phyloP scores from a whole-genome alignment of 2,888 invertebrate species.

The Acleris emargana region DNA sequence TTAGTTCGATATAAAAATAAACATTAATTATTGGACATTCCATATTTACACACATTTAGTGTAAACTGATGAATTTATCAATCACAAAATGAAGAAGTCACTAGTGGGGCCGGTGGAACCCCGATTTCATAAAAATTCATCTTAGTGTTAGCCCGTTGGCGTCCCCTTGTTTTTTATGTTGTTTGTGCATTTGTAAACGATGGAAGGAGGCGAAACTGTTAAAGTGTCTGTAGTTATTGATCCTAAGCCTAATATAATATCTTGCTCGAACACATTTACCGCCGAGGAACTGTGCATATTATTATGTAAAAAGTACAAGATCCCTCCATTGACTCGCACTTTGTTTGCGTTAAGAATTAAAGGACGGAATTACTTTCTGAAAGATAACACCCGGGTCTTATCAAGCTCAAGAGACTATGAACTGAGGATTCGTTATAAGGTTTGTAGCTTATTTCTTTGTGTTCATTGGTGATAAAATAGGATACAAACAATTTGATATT shows the following conservation, averaged over 20 bases:
- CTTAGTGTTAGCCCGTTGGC: slow-evolving; percentile 59
- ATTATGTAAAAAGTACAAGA: slow-evolving; percentile 88
- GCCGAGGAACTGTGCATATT: slow-evolving; percentile 89
- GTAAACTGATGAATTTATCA: slow-evolving; percentile 11
- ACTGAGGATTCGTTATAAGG: slow-evolving; percentile 92
- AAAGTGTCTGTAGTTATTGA: slow-evolving; percentile 75
- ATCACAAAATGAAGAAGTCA: slow-evolving; percentile 29
- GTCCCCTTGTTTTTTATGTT: slow-evolving; percentile 67
- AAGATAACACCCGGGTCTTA: slow-evolving; percentile 82
- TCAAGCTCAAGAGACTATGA: slow-evolving; percentile 85
- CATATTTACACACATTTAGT: slow-evolving; percentile 24
- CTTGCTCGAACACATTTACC: slow-evolving; percentile 69
- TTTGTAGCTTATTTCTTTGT: slow-evolving; percentile 49
- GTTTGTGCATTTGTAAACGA: slow-evolving; percentile 65
- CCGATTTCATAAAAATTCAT: slow-evolving; percentile 17
- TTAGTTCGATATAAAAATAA: slow-evolving; percentile 37
- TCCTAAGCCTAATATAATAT: slow-evolving; percentile 66
- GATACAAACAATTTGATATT: neutral
- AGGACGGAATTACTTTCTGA: slow-evolving; percentile 87
- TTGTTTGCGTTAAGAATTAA: slow-evolving; percentile 89
- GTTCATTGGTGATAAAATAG: neutral
- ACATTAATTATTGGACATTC: slow-evolving; percentile 32
- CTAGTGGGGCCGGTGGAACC: slow-evolving; percentile 11
- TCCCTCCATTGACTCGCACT: slow-evolving; percentile 90
- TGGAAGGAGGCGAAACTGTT: slow-evolving; percentile 72